Evolutionary conservation across 1,140 invertebrate genomes (phyloP), one percentile per base, ranked within the genome.

Genomic region (Parasteatoda tepidariorum): DNA sequence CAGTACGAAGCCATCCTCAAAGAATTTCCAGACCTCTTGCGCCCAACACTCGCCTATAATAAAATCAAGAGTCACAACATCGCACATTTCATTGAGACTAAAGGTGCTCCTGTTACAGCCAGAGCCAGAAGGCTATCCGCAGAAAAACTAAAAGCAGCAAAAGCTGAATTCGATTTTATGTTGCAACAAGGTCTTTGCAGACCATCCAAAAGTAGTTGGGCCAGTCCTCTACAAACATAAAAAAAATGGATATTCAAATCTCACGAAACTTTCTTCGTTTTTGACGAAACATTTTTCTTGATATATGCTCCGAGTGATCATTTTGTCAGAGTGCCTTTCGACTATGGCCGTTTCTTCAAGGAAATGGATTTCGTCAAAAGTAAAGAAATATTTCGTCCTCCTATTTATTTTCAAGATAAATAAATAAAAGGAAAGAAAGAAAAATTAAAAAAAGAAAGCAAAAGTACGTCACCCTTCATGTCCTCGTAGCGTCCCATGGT

Each of bases 101-200:
- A 28, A 61, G 82, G 68, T 15, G 30, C 24, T 18, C 84, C 82
- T 18, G 55, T 84, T 34, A 18, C 41, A 18, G 83, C 38, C n/a
- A 71, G 61, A 28, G 59, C 5, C 1, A 84, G 84, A 59, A 54
- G 84, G 24, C 68, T 85, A 13, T 55, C 57, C 26, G 31, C 83
- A 13, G 82, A 57, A 15, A 33, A 73, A 74, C 24, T 84, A 31
- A 71, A 84, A 30, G 28, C 38, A n/a, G 82, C 64, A 5, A 70
- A 73, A 54, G 4, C 13, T 0, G 24, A 67, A 38, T 84, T 85
- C 48, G 33, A 84, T 13, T 31, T 85, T n/a, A 22, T 85, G 61
- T 28, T 67, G n/a, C n/a, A 67, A 26, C 68, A 64, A 28, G 85
- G 71, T n/a, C 66, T 85, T 30, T 79, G 87, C 15, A 83, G 86